Conservation (phyloP, 2,797 vertebrate species). For the Lophius americanus region DNA sequence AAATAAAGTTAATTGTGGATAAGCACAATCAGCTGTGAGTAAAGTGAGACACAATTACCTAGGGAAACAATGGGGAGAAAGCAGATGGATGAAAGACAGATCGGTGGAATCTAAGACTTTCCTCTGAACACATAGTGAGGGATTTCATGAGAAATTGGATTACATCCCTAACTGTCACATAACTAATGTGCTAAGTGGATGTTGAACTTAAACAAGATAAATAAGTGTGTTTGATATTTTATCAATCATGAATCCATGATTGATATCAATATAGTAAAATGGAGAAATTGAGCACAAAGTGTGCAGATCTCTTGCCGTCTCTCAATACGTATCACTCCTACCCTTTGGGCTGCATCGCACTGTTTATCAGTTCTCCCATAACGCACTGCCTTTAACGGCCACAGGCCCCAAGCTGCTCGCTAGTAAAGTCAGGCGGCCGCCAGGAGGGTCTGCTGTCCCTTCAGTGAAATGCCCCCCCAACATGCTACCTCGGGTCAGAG, state of each 20-base stretch:
- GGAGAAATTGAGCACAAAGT: background rate
- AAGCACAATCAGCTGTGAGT: slow-evolving; percentile 77
- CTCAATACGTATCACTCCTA: slow-evolving; percentile 8
- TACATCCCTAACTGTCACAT: too few relatives aligned
- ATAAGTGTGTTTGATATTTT: too few relatives aligned
- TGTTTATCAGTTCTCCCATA: slow-evolving; percentile 62
- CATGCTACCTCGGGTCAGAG: slow-evolving; percentile 86
- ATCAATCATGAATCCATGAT: too few relatives aligned
- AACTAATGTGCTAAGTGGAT: too few relatives aligned
- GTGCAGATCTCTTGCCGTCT: background rate
- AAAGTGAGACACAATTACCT: slow-evolving; percentile 48
- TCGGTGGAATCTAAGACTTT: slow-evolving; percentile 15
- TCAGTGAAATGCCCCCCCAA: slow-evolving; percentile 85
- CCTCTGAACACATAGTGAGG: background rate
- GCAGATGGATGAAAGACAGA: slow-evolving; percentile 34
- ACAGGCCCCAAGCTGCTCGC: slow-evolving; percentile 59
- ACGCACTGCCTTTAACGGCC: slow-evolving; percentile 48
- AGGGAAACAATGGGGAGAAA: slow-evolving; percentile 58
- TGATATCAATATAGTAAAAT: too few relatives aligned
- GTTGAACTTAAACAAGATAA: too few relatives aligned
- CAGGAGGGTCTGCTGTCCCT: slow-evolving; percentile 82
- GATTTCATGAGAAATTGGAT: background rate
- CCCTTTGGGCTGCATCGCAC: slow-evolving; percentile 38
- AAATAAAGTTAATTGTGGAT: slow-evolving; percentile 75
- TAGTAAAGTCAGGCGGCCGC: slow-evolving; percentile 85